A percentile compares a stretch with the other conserved stretches of the same genome.
phyloP scores from a whole-genome alignment of 2,113 vertebrate species.

The Etheostoma cragini region DNA sequence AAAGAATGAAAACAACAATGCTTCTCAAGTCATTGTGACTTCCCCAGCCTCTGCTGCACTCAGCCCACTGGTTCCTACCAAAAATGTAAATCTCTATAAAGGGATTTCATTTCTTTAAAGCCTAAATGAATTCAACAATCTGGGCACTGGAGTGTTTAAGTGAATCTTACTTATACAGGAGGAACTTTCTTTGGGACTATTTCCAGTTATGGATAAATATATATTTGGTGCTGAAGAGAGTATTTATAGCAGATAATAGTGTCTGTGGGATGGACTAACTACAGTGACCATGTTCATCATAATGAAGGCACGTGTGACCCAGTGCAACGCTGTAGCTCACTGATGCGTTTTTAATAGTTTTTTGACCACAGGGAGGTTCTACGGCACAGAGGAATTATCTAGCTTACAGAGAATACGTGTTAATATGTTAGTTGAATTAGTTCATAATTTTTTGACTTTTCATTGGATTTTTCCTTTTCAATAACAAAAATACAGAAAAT shows the following conservation, averaged over 20 bases:
- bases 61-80: neutral
- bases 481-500: neutral
- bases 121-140: neutral
- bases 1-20: neutral
- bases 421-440: neutral
- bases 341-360: neutral
- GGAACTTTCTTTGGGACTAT: neutral
- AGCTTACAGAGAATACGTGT: neutral
- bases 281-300: neutral
- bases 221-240: neutral
- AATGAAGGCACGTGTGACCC: neutral
- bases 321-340: neutral
- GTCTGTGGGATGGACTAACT: neutral
- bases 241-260: neutral
- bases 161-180: neutral
- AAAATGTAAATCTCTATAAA: neutral
- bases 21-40: neutral
- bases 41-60: neutral
- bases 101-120: neutral
- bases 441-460: constrained; percentile 4
- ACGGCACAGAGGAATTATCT: neutral
- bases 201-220: neutral
- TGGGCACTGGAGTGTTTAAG: neutral
- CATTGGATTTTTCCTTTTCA: neutral
- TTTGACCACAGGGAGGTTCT: neutral